Base-by-base conservation (phyloP, 2,888 invertebrate genomes). In the Aphodius granarius region DNA sequence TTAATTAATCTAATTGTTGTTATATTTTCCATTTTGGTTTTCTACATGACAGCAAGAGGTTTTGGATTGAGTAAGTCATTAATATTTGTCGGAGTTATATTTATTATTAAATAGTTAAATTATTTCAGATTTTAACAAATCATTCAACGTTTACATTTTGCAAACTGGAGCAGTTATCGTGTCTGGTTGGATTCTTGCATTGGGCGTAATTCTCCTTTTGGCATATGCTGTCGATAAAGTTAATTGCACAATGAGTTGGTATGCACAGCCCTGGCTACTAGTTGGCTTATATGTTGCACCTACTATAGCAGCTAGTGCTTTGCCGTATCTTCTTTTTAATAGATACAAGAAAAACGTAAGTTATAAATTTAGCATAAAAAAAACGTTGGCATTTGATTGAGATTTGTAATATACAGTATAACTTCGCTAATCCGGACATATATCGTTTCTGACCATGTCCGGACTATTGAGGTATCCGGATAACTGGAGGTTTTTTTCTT, bases 181-280 rank as follows among this genome's bases (percentile, higher is more conserved):
- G 16, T 15, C 62, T 71, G 71, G 84, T 15, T 87, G 76, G 80
- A 80, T 66, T 9, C 79, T 83, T 0, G 86, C 85, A 5, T 74
- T 81, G 2, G 76, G 81, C 1, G 66, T 87, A 0, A 80, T 85
- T 16, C 75, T 88, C 5, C 74, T 86, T 0, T 77, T 87, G 19
- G 88, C 84, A 1, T 72, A 86, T 0, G 79, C 88, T 3, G 84
- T 89, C 81, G 89, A 76, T 64, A n/a, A 19, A 15, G 43, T 71
- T 22, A 73, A 76, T 71, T 73, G 21, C 74, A 78, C 83, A 3
- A 85, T 85, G 85, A 83, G 82, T 74, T 85, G 85, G 85, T 85
- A 82, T 78, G 80, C 78, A 5, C 81, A 82, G 78, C 83, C 84
- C 19, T 83, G 83, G 82, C 72, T 84, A 62, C 76, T 84, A 64